A percentile compares a stretch with the other conserved stretches of the same genome.
Evolutionary conservation across 2,113 vertebrate genomes (phyloP).

Genomic region (Microcebus ravelobensis): DNA sequence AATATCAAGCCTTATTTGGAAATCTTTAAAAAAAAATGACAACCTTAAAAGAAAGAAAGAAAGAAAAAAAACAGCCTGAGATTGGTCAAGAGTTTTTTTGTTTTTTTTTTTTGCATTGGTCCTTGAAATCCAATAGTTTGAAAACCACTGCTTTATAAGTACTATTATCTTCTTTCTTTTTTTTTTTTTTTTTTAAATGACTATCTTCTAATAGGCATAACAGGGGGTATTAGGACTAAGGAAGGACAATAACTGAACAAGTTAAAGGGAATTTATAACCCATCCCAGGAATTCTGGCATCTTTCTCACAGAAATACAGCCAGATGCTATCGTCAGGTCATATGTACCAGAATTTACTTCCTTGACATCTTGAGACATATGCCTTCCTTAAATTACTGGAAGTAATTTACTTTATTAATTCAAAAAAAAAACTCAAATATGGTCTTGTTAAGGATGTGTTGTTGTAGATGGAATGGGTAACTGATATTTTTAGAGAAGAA

Average conservation of each 20-base stretch:
- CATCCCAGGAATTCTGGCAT: background rate
- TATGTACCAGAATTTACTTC: background rate
- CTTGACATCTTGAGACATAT: background rate
- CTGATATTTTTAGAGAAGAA: too few relatives aligned
- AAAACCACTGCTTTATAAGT: constrained; percentile 1
- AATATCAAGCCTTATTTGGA: background rate
- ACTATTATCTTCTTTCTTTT: background rate
- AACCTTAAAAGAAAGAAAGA: background rate
- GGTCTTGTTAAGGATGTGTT: too few relatives aligned
- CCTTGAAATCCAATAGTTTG: background rate
- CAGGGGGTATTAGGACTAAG: background rate
- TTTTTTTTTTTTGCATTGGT: background rate
- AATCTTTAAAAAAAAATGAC: background rate
- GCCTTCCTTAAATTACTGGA: background rate
- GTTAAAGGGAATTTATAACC: background rate
- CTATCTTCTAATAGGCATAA: background rate
- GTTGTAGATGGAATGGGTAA: too few relatives aligned
- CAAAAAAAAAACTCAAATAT: background rate
- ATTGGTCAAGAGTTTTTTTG: too few relatives aligned
- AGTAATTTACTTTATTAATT: background rate
- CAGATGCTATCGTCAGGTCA: background rate
- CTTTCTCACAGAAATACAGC: background rate
- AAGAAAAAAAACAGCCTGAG: too few relatives aligned
- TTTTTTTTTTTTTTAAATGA: too few relatives aligned
- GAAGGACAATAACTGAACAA: background rate